Conservation (phyloP, 2,888 invertebrate genomes). For the Phengaris alcon region DNA sequence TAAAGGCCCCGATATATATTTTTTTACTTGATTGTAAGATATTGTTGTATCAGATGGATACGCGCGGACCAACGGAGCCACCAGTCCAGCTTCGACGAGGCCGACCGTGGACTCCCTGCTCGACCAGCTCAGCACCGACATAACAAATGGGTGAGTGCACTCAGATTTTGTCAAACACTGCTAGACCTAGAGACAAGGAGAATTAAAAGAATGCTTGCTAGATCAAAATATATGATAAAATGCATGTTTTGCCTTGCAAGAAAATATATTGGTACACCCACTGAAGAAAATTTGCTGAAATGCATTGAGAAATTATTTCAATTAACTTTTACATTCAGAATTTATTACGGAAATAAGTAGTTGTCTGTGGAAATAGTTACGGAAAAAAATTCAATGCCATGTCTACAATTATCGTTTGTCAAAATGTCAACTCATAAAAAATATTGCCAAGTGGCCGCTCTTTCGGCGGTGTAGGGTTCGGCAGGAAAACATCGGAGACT, state of each 20-base stretch:
- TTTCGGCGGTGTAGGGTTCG: background rate
- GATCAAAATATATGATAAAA: too few species aligned
- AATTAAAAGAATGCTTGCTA: too few species aligned
- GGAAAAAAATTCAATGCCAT: slow-evolving; percentile 24
- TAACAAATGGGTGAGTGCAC: slow-evolving; percentile 86
- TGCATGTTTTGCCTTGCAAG: too few species aligned
- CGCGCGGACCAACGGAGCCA: slow-evolving; percentile 67
- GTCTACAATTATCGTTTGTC: slow-evolving; percentile 26
- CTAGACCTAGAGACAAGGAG: too few species aligned
- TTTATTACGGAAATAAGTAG: background rate
- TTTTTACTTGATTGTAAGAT: background rate
- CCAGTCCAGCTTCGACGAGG: slow-evolving; percentile 76
- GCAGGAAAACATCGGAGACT: background rate
- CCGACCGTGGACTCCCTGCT: slow-evolving; percentile 93
- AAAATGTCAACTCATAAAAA: slow-evolving; percentile 14
- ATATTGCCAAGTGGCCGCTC: background rate
- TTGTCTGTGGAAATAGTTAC: background rate
- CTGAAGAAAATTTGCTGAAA: background rate
- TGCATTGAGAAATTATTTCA: background rate
- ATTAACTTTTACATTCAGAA: background rate
- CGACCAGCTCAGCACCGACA: slow-evolving; percentile 89
- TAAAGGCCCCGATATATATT: background rate
- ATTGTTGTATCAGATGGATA: slow-evolving; percentile 53
- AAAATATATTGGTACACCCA: background rate
- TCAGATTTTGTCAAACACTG: background rate